Conservation (phyloP, 2,797 vertebrate species). For the Lerista edwardsae region DNA sequence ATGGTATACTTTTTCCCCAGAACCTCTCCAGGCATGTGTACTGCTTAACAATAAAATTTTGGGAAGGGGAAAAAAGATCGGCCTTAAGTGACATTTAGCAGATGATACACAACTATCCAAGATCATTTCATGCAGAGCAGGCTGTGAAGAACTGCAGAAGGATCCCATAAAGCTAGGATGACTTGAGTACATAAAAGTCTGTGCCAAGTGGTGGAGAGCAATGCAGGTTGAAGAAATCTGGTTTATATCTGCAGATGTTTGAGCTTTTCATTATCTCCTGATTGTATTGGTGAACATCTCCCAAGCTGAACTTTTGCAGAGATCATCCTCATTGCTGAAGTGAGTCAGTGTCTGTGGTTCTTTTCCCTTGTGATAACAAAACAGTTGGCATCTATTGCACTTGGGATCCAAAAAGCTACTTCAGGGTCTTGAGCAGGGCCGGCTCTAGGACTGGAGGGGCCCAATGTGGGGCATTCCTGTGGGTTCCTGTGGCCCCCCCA, state of each 20-base stretch:
- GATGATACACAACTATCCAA: conserved; percentile 32
- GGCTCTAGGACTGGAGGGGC: no score
- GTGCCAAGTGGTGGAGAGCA: conserved; percentile 24
- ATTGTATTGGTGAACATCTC: not conserved
- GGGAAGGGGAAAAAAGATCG: not conserved
- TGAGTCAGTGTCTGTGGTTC: not conserved
- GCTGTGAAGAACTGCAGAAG: conserved; percentile 32
- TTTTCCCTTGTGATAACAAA: not conserved
- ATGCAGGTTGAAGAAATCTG: conserved; percentile 23
- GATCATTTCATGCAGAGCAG: conserved; percentile 30
- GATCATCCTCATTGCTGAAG: not conserved
- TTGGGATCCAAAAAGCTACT: not conserved
- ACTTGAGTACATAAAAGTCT: conserved; percentile 20
- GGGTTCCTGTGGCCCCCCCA: no score
- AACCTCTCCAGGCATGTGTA: not conserved
- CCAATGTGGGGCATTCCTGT: no score
- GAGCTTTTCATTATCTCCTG: not conserved
- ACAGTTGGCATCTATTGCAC: no score
- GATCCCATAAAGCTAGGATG: conserved; percentile 29
- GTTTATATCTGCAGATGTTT: conserved; percentile 24
- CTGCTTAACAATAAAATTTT: conserved; percentile 3
- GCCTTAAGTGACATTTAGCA: conserved; percentile 27
- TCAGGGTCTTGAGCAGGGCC: not conserved
- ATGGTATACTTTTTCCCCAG: not conserved
- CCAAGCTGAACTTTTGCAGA: not conserved